Evolutionary conservation across 2,113 vertebrate species (phyloP).

Genomic region (Lasiurus borealis): DNA sequence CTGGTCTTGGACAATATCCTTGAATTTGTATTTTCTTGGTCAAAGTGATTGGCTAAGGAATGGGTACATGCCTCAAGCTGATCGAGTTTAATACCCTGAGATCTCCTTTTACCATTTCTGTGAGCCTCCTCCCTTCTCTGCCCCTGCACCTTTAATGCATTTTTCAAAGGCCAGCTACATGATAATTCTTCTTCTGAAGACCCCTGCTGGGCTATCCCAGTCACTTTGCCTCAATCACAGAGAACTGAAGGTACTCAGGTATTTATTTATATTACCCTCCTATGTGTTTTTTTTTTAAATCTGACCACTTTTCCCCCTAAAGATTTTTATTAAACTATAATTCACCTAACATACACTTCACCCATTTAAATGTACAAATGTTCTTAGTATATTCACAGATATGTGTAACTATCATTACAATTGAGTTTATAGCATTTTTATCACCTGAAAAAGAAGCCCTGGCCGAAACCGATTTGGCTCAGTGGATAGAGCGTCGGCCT

Average conservation of each 20-base stretch:
- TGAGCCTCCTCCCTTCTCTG: background rate
- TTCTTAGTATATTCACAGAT: background rate
- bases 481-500: too few relatives aligned
- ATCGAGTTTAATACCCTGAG: background rate
- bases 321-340: background rate
- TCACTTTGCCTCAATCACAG: background rate
- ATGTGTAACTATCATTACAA: fast-evolving
- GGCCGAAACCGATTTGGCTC: too few relatives aligned
- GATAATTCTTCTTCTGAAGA: background rate
- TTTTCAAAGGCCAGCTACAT: background rate
- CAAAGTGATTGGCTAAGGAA: background rate
- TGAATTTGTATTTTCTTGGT: background rate
- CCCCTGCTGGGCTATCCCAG: background rate
- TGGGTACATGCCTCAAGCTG: background rate
- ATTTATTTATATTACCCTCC: background rate
- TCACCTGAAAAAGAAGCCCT: background rate
- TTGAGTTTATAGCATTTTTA: background rate
- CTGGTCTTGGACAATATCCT: background rate
- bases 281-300: background rate
- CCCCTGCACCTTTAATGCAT: background rate
- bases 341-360: background rate
- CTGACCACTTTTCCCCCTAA: background rate
- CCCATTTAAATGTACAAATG: background rate
- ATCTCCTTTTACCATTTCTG: background rate
- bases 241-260: background rate